A percentile compares a stretch with the other conserved stretches of the same genome.
Evolutionary conservation across 2,888 invertebrate genomes (phyloP).

Genomic region (Desoria tigrina): DNA sequence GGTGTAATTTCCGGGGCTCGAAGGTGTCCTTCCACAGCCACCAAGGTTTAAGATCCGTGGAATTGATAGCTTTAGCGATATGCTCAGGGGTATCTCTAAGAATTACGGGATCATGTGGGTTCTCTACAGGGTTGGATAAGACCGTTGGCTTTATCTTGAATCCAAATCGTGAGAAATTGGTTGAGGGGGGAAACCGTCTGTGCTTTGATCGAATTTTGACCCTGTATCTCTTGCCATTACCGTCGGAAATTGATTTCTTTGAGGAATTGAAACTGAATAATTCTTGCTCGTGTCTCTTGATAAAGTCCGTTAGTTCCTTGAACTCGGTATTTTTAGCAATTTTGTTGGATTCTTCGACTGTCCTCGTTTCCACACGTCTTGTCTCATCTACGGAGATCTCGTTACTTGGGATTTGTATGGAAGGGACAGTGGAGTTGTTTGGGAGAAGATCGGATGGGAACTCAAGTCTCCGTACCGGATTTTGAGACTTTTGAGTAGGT

Average conservation of each 20-base stretch:
- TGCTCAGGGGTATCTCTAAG: no score
- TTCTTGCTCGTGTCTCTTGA: neutral
- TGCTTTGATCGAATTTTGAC: slow-evolving; percentile 1
- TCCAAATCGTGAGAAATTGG: neutral
- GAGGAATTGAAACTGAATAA: neutral
- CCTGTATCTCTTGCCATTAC: neutral
- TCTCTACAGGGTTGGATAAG: no score
- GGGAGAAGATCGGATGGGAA: neutral
- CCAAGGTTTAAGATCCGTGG: no score
- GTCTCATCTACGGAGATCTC: neutral
- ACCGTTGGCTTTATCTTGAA: no score
- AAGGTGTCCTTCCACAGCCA: no score
- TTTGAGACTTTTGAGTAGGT: no score
- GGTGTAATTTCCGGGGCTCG: no score
- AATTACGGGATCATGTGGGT: no score
- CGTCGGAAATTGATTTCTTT: no score
- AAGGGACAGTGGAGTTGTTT: neutral
- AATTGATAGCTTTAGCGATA: no score
- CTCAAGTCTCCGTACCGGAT: neutral
- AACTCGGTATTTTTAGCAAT: neutral
- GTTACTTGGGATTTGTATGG: neutral
- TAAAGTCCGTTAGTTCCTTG: neutral
- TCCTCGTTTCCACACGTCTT: neutral
- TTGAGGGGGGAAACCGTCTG: no score
- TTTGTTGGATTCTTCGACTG: neutral